Evolutionary conservation across 2,113 vertebrate species (phyloP), one percentile per base, ranked within the genome.

Genomic region (Zingel zingel): DNA sequence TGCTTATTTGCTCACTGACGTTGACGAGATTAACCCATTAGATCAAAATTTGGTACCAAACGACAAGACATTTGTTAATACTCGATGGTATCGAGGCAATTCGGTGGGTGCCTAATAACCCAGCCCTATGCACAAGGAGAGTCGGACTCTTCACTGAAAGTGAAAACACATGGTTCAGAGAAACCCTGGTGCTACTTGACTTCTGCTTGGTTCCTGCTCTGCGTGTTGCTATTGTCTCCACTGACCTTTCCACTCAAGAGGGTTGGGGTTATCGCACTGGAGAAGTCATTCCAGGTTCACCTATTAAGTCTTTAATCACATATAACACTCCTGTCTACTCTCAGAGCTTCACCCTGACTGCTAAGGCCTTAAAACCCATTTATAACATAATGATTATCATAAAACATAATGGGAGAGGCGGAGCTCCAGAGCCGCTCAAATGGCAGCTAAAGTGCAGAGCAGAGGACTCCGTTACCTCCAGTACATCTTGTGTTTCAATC

Each of bases 241-340:
- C 25, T 83, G 77, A 86, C 80, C 72, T 80, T 81, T 77, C 27
- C 58, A 51, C 73, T 58, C 11, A 70, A 62, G 45, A 79, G 56
- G n/a, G 50, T 23, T 45, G 64, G 30, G 65, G 72, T 85, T 77
- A 83, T 67, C 56, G 1, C 67, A 25, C 43, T 61, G 21, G 33
- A 72, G 59, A 76, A 73, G 56, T 56, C 68, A 64, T n/a, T 74
- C 33, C 71, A 67, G 62, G 58, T 77, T 74, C 73, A 72, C 50
- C 71, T 65, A 57, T 79, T 79, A 73, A 77, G 69, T 64, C 61
- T 81, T 78, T 80, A 90, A 69, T 85, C 61, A 30, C 67, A 64
- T 57, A 30, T 27, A 67, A 56, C 50, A 1, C 65, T 70, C 67
- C 67, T 2, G 39, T 21, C 33, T 27, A 54, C 64, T 50, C 57